Percentiles rank a stretch among this genome's conserved stretches.
These are phyloP conservation scores for Siniperca knerii DNA, from an alignment of 2,113 vertebrate species.

Conservation along the genomic window DNA sequence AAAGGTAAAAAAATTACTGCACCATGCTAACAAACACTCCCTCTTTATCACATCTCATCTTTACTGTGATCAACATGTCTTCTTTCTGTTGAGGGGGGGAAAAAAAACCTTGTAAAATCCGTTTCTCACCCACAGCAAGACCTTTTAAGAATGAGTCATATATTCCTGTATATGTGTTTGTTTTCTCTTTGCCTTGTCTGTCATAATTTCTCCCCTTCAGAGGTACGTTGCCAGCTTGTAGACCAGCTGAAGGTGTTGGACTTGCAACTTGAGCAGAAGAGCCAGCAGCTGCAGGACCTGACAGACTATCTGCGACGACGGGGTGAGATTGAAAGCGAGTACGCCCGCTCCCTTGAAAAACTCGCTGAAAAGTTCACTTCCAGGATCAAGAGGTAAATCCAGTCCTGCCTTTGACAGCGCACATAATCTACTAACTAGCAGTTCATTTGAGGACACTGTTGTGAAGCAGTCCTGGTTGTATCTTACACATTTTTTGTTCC, in stretches of 20 bases:
- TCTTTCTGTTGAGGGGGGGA: not conserved
- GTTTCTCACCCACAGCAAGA: not conserved
- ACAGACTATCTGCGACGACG: slow-evolving; percentile 88
- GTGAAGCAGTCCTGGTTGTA: not conserved
- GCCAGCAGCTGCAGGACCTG: slow-evolving; percentile 90
- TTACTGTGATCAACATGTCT: not conserved
- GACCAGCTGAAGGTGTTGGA: slow-evolving; percentile 91
- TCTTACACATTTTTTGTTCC: not conserved
- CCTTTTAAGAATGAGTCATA: slow-evolving; percentile 34
- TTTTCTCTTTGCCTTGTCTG: not conserved
- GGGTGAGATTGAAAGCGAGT: slow-evolving; percentile 90
- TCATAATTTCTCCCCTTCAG: slow-evolving; percentile 62
- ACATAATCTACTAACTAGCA: not conserved
- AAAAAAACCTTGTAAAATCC: not conserved
- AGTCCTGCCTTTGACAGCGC: no score
- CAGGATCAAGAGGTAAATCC: slow-evolving; percentile 80
- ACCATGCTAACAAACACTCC: not conserved
- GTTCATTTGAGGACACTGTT: not conserved
- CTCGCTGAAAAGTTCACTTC: slow-evolving; percentile 87
- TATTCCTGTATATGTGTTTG: not conserved
- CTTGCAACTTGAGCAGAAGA: slow-evolving; percentile 88
- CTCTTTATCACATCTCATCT: not conserved
- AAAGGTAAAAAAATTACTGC: slow-evolving; percentile 73
- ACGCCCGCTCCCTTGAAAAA: slow-evolving; percentile 90
- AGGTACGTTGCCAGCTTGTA: slow-evolving; percentile 88